phyloP scores from a whole-genome alignment of 2,113 vertebrate species.

The Gymnarchus niloticus region DNA sequence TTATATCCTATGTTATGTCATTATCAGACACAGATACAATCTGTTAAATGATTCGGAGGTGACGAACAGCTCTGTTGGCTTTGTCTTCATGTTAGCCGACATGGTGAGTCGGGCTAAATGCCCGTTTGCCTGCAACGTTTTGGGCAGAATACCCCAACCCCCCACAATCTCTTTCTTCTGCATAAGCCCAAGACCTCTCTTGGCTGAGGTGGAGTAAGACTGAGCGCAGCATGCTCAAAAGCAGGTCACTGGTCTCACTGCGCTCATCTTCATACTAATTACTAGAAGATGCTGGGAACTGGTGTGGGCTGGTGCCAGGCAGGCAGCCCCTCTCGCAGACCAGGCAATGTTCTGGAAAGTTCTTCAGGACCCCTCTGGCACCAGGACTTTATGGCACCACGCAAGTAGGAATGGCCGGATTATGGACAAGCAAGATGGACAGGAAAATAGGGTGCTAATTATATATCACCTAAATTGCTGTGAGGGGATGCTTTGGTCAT shows the following conservation, averaged over 20 bases:
- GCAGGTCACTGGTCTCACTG: background rate
- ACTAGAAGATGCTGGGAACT: constrained; percentile 19
- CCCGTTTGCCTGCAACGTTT: background rate
- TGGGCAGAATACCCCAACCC: background rate
- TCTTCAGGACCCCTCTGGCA: constrained; percentile 13
- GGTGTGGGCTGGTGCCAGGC: background rate
- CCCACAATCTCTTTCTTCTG: background rate
- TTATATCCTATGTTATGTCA: background rate
- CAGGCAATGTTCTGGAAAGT: constrained; percentile 4
- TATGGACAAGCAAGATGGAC: background rate
- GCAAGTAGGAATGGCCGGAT: background rate
- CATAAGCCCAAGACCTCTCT: constrained; percentile 11
- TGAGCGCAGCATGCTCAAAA: constrained; percentile 14
- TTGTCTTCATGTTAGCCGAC: background rate
- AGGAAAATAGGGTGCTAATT: background rate
- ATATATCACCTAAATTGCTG: background rate
- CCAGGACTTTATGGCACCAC: background rate
- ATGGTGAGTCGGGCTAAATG: background rate
- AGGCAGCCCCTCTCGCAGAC: background rate
- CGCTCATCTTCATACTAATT: constrained; percentile 18
- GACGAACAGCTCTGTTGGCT: background rate
- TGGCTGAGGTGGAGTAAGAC: background rate
- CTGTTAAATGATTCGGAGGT: background rate
- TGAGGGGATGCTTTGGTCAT: background rate
- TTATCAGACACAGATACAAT: background rate